phyloP scores from a whole-genome alignment of 2,113 vertebrate genomes.

The Corapipo altera region DNA sequence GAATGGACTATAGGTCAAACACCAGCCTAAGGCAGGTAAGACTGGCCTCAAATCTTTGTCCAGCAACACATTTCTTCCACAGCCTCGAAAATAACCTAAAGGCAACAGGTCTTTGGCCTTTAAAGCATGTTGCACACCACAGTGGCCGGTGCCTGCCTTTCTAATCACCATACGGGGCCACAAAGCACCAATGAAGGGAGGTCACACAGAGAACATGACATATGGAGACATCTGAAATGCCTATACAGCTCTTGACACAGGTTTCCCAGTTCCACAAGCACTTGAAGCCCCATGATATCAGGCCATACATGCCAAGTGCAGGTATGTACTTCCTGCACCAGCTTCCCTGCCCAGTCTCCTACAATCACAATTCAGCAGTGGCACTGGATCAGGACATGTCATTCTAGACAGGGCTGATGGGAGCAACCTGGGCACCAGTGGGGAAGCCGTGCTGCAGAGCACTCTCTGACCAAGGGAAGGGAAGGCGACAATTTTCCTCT shows the following conservation, averaged over 20 bases:
- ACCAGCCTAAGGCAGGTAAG: background rate
- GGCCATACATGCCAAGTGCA: background rate
- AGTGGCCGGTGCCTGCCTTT: background rate
- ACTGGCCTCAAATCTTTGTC: background rate
- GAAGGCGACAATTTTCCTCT: background rate
- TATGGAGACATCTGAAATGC: background rate
- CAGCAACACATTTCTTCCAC: background rate
- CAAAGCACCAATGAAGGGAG: background rate
- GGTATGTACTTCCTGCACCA: background rate
- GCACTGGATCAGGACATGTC: background rate
- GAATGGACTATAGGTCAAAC: background rate
- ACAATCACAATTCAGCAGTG: background rate
- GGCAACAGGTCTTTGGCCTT: background rate
- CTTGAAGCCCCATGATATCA: background rate
- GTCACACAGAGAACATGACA: background rate
- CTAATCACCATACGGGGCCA: background rate
- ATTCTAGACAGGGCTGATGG: background rate
- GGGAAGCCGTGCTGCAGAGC: background rate
- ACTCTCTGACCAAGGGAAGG: background rate
- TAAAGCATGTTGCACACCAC: background rate
- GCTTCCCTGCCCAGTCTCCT: background rate
- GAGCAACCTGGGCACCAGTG: background rate
- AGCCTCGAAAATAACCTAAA: background rate
- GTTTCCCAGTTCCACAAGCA: background rate
- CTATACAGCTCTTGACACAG: background rate